Evolutionary conservation across 2,113 vertebrate species (phyloP), one percentile per base, ranked within the genome.

Genomic region (Xenus cinereus): DNA sequence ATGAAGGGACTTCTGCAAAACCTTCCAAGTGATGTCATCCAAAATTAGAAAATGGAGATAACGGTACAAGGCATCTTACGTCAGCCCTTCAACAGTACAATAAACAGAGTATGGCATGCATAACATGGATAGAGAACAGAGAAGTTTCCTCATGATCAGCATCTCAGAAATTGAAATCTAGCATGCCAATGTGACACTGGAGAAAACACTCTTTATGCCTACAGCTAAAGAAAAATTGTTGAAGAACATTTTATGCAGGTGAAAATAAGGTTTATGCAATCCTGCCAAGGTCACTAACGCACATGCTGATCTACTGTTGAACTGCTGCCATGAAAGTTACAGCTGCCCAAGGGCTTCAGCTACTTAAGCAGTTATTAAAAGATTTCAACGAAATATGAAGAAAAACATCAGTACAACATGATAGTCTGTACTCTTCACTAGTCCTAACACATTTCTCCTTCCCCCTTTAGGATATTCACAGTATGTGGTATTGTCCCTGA

Each of bases 311-410:
- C 77, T 90, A 56, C 67, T 66, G 56, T 73, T 95, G 46, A 97
- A 37, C 92, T 76, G 79, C 41, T 76, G 74, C 63, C 74, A 72
- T 0, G 0, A 15, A 97, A 93, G 75, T 89, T 82, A 76, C 48
- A 88, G 66, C 45, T 88, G 85, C 87, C 82, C 66, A 93, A 87
- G 64, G 73, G 59, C 56, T 90, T 90, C 78, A 6, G 5, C 41
- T 80, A 87, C 71, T 77, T 89, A 85, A 1, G 3, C n/a, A 82
- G 19, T 54, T 76, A 77, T 68, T 80, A 73, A 79, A 86, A 93
- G 27, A 91, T 95, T 96, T 84, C 87, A 91, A 88, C 88, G 81
- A 86, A 94, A 92, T 67, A 54, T 2, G n/a, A 92, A 82, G 66
- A 48, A 92, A 88, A 88, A 41, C 16, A 32, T 9, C 18, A 87